phyloP scores from a whole-genome alignment of 30 jellyfish, hydroid and myxozoan genomes.

The Chironex yamaguchii region DNA sequence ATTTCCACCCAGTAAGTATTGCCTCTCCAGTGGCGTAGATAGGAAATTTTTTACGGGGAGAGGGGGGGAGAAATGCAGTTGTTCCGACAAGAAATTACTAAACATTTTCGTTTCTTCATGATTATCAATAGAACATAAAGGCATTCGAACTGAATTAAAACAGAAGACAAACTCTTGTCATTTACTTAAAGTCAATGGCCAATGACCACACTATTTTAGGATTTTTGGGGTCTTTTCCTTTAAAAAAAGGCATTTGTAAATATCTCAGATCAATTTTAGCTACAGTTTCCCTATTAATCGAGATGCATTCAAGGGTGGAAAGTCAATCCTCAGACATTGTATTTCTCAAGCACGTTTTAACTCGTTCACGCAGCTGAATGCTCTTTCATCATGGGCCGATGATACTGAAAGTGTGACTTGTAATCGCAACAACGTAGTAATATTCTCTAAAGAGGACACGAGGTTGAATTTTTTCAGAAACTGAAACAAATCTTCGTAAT shows the following conservation, averaged over 20 bases:
- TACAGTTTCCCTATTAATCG: conserved; percentile 34
- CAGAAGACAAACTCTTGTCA: neutral
- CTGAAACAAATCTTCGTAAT: no score
- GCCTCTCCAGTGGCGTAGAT: no score
- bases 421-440: conserved; percentile 39
- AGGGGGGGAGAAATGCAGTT: neutral
- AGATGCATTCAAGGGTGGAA: conserved; percentile 47
- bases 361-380: conserved; percentile 38
- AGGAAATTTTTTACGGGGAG: no score
- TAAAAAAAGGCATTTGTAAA: conserved; percentile 13
- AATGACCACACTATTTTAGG: neutral
- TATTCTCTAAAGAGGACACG: conserved; percentile 22
- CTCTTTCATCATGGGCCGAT: conserved; percentile 60
- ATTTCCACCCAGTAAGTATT: no score
- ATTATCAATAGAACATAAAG: neutral
- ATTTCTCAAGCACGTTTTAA: conserved; percentile 26
- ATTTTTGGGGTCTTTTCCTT: neutral
- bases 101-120: neutral
- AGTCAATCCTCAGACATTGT: conserved; percentile 35
- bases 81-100: neutral
- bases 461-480: neutral
- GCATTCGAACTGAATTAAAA: neutral
- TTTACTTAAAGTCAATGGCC: no score
- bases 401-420: conserved; percentile 48
- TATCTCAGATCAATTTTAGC: conserved; percentile 20